Evolutionary conservation across 1,140 invertebrate species (phyloP).

Genomic region (Drosophila guanche): DNA sequence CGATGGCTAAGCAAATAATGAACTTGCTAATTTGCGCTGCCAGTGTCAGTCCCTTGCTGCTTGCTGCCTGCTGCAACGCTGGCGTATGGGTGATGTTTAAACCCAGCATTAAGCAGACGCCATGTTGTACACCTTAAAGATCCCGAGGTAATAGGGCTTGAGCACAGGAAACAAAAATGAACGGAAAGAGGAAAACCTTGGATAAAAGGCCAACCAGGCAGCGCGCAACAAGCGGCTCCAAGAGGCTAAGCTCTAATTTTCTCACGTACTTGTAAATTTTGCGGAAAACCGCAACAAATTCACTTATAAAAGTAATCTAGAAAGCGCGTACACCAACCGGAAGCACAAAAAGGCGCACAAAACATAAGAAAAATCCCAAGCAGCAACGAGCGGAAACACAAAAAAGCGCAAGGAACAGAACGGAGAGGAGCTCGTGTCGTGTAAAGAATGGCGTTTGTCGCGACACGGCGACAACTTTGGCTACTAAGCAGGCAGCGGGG

Average conservation of each 20-base stretch:
- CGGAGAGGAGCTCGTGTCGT: conserved; percentile 32
- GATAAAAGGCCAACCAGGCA: conserved; percentile 11
- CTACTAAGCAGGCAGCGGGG: conserved; percentile 31
- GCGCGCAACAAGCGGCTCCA: conserved; percentile 62
- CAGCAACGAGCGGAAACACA: conserved; percentile 28
- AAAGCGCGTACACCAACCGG: conserved; percentile 78
- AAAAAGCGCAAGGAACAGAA: conserved; percentile 34
- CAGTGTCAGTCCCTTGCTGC: conserved; percentile 6
- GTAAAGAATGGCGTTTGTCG: conserved; percentile 75
- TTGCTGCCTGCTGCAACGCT: conserved; percentile 24
- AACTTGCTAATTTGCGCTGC: conserved; percentile 64
- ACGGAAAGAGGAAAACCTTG: background rate
- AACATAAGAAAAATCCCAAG: conserved; percentile 28
- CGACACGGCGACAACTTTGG: conserved; percentile 78
- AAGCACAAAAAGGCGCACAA: conserved; percentile 60
- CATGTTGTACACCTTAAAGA: conserved; percentile 37
- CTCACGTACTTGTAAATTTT: conserved; percentile 82
- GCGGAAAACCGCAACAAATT: conserved; percentile 82
- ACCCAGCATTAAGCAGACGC: conserved; percentile 57
- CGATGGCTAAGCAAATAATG: conserved; percentile 66
- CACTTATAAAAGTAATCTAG: conserved; percentile 82
- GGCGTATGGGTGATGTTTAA: conserved; percentile 53
- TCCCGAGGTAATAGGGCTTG: conserved; percentile 28
- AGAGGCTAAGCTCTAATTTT: conserved; percentile 80
- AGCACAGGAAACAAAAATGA: conserved; percentile 1